Evolutionary conservation across 1,140 invertebrate species (phyloP).

Genomic region (Wasmannia auropunctata): DNA sequence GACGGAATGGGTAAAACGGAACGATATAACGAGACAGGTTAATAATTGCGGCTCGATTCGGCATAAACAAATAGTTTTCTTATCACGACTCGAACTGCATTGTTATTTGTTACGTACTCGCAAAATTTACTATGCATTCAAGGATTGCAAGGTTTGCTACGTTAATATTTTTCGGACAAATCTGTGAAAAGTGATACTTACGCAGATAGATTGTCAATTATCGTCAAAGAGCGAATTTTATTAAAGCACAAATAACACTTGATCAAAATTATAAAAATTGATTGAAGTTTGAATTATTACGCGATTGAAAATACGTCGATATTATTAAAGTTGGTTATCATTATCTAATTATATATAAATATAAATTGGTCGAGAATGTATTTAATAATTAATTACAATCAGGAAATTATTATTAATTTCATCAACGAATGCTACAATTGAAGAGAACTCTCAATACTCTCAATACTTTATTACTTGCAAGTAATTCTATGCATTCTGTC

Average conservation of each 20-base stretch:
- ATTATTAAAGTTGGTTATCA: not conserved
- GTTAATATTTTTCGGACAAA: slow-evolving; percentile 36
- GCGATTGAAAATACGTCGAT: not conserved
- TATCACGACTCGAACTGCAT: slow-evolving; percentile 37
- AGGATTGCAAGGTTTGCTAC: slow-evolving; percentile 1
- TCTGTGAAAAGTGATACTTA: slow-evolving; percentile 6
- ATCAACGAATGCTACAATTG: not conserved
- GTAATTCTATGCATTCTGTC: too few relatives aligned
- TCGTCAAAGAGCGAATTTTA: not conserved
- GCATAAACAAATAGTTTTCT: slow-evolving; percentile 58
- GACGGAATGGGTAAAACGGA: not conserved
- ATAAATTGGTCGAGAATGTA: not conserved
- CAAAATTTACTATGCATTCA: slow-evolving; percentile 43
- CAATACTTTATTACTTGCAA: not conserved
- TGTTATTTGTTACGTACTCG: slow-evolving; percentile 47
- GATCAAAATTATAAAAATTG: not conserved
- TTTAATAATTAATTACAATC: slow-evolving; percentile 3
- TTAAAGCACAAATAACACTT: not conserved
- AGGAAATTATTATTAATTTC: not conserved
- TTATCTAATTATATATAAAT: not conserved
- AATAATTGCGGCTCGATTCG: slow-evolving; percentile 46
- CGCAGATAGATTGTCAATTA: not conserved
- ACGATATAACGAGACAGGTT: slow-evolving; percentile 54
- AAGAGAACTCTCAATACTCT: too few relatives aligned
- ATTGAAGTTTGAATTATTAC: not conserved